Evolutionary conservation across 2,888 invertebrate genomes (phyloP), one percentile per base, ranked within the genome.

Genomic region (Ochropleura plecta): DNA sequence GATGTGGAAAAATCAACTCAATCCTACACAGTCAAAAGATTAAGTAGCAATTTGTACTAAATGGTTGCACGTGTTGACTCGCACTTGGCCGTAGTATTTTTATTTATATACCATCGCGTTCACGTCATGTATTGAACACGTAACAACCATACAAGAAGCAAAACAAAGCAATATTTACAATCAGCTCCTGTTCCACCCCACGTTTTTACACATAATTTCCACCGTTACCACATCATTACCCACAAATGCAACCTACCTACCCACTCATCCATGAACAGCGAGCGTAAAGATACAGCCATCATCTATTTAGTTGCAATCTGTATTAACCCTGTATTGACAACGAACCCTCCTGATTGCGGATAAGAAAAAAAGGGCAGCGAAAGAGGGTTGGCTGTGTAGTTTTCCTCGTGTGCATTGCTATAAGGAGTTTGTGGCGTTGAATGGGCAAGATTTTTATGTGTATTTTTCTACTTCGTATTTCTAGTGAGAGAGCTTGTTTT

Each of bases 231-330:
- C 44, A 5, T n/a, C 55, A 66, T 66, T 64, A 67, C 63, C 51
- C 40, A 40, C 18, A 18, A 78, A 64, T 62, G 60, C 62, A 53
- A 76, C 14, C n/a, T 62, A 44, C 44, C n/a, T 1, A 16, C 9
- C 74, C 10, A 46, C 60, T 55, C 57, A 62, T 30, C 70, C 46
- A 55, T 40, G 72, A 78, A 51, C 57, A 42, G 44, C 42, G 63
- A 20, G 46, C 49, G 44, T 74, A 40, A 63, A 82, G 67, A 78
- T 70, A 78, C 42, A 12, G n/a, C 40, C 16, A n/a, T 40, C 73
- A 73, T 82, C 44, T 30, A 78, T 78, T 62, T 75, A 68, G 53
- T 42, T 72, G 81, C 81, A 71, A 82, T 82, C 71, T 65, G 69
- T 69, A 63, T 75, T 75, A 75, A 60, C 71, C 65, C 69, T 69